Base-by-base conservation (phyloP, 2,888 invertebrate species). In the Himalopsyche japonica region DNA sequence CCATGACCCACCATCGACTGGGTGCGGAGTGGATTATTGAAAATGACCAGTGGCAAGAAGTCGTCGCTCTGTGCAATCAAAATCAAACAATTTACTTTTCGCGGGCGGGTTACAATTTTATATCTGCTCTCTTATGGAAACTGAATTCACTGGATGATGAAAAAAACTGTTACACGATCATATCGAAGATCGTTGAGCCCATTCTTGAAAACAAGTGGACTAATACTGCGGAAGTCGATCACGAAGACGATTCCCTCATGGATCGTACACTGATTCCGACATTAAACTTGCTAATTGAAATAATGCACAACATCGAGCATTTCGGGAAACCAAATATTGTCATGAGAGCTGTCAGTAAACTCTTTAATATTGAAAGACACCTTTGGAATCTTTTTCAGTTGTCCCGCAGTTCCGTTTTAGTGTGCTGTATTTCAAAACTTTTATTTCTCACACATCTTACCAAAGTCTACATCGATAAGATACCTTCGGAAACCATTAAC, bases 11-110 rank as follows among this genome's bases (percentile, higher is more conserved):
- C 57, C 95, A 96, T 88, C 91, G 91, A 86, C 91, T 94, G 3
- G 96, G 96, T 0, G 89, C 95, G 43, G 90, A 92, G 37, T 96
- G 95, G 94, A 90, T 96, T 4, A 90, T 94, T n/a, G 90, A 93
- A 83, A 91, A 91, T 84, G 94, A 93, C 20, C 89, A 92, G 18
- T 96, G 96, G 96, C 92, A 91, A 85, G 92, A 94, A 87, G 93
- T 95, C 37, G 89, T 96, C 4, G 92, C 91, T 84, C 93, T 94
- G 80, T 94, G 94, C 85, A 93, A 94, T 87, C 91, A 93, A 82
- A 94, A 94, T 89, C 94, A 94, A 85, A 96, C 96, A 0, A 91
- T 96, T 64, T 96, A 96, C 88, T 94, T 96, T 12, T 93, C 94
- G 0, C 92, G 94, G 57, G 94, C 95, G 88, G 94, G 94, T 8